Conservation (phyloP, 2,113 vertebrate genomes). For the Eptesicus fuscus region DNA sequence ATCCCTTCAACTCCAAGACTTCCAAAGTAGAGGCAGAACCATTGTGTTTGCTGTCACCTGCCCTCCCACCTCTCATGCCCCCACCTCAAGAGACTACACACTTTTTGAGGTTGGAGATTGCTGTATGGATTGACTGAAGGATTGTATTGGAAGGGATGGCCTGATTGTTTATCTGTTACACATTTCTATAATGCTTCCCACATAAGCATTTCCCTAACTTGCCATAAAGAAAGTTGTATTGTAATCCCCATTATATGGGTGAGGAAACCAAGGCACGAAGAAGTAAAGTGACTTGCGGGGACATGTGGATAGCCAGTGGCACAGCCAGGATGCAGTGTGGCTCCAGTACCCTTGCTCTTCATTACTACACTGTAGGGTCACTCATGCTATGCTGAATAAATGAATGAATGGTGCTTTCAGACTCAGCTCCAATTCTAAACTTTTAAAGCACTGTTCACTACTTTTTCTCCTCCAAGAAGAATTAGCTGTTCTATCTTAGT, state of each 20-base stretch:
- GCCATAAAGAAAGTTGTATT: not conserved
- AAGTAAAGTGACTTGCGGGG: not conserved
- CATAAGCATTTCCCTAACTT: not conserved
- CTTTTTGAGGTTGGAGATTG: not conserved
- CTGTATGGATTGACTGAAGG: not conserved
- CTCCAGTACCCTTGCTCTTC: not conserved
- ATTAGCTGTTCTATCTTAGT: not conserved
- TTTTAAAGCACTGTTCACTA: not conserved
- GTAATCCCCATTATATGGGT: not conserved
- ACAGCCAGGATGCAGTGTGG: not conserved
- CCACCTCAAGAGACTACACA: not conserved
- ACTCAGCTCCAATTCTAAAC: not conserved
- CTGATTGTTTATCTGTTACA: not conserved
- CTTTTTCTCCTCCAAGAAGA: not conserved
- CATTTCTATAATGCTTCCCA: not conserved
- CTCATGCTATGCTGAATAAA: not conserved
- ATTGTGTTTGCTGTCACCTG: not conserved
- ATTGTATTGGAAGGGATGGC: not conserved
- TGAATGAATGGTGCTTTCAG: not conserved
- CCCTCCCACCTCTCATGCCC: not conserved
- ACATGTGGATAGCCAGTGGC: not conserved
- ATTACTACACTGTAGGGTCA: accelerated
- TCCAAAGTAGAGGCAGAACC: not conserved
- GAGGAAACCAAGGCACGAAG: not conserved
- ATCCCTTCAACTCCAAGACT: not conserved